Evolutionary conservation across 2,113 vertebrate genomes (phyloP).

Genomic region (Polypterus bichir): DNA sequence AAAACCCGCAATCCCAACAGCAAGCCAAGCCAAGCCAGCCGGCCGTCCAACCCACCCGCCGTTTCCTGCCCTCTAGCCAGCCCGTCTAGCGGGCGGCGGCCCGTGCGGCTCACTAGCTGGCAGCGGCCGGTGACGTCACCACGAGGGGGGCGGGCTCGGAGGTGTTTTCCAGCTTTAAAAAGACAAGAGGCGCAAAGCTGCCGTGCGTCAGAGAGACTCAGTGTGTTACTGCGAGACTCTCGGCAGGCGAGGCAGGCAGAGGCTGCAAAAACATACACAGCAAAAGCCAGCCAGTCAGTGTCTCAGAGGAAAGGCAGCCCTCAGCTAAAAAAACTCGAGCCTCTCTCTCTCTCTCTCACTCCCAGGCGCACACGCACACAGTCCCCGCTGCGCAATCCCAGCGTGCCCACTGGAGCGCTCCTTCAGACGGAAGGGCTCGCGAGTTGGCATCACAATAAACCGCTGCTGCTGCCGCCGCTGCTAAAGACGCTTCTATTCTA

Average conservation of each 20-base stretch:
- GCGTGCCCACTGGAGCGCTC: too few species aligned
- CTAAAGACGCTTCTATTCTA: too few species aligned
- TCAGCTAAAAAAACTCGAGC: constrained; percentile 1
- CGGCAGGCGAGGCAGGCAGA: background rate
- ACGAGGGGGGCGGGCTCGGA: constrained; percentile 45
- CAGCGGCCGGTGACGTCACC: constrained; percentile 56
- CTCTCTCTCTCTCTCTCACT: background rate
- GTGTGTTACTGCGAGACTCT: constrained; percentile 20
- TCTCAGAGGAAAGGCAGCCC: constrained; percentile 5
- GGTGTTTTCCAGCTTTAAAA: constrained; percentile 94
- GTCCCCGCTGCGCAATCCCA: too few species aligned
- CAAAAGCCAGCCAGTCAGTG: constrained; percentile 15
- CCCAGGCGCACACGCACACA: background rate
- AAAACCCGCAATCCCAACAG: constrained; percentile 9
- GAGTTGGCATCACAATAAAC: too few species aligned
- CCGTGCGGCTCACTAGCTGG: constrained; percentile 29
- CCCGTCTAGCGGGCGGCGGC: too few species aligned
- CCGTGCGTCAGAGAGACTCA: constrained; percentile 67
- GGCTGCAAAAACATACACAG: constrained; percentile 20
- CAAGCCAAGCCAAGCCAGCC: constrained; percentile 9
- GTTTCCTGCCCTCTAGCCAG: background rate
- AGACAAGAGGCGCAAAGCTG: constrained; percentile 54
- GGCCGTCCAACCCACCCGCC: constrained; percentile 1
- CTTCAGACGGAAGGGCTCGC: too few species aligned
- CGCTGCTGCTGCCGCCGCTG: too few species aligned